Evolutionary conservation across 2,113 vertebrate genomes (phyloP).

Genomic region (Potamarius usumacintae): DNA sequence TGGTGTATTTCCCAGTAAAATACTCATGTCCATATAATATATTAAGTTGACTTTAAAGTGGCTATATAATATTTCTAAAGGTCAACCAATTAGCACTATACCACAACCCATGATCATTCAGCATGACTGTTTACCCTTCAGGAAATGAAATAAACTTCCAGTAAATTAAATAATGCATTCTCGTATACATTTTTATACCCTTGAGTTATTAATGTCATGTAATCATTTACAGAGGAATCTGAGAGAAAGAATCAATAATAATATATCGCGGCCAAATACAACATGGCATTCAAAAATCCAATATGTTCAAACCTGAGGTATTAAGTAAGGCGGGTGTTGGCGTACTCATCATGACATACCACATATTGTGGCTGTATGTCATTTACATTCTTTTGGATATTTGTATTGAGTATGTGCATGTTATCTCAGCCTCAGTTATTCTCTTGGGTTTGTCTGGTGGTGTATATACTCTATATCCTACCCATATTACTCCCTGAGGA

Average conservation of each 20-base stretch:
- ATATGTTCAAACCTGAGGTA: neutral
- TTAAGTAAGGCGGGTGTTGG: neutral
- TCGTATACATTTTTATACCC: neutral
- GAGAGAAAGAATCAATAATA: neutral
- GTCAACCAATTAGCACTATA: neutral
- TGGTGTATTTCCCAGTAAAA: no score
- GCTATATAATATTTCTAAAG: neutral
- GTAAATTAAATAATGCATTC: neutral
- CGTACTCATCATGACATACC: neutral
- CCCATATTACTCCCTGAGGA: constrained; percentile 2
- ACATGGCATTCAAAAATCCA: neutral
- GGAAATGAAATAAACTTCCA: neutral
- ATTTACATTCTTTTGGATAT: neutral
- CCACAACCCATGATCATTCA: neutral
- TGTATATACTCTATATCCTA: neutral
- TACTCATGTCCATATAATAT: no score
- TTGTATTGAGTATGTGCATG: neutral
- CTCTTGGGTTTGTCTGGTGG: neutral
- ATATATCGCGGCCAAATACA: neutral
- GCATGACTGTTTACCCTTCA: constrained; percentile 1
- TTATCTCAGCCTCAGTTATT: neutral
- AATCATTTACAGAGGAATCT: neutral
- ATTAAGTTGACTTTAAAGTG: neutral
- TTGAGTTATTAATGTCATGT: neutral
- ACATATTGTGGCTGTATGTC: neutral